Percentiles rank a stretch among this genome's conserved stretches.
These are phyloP conservation scores for Trichacis sp. DNA, from an alignment of 2,888 invertebrate species.

Conservation along the genomic window DNA sequence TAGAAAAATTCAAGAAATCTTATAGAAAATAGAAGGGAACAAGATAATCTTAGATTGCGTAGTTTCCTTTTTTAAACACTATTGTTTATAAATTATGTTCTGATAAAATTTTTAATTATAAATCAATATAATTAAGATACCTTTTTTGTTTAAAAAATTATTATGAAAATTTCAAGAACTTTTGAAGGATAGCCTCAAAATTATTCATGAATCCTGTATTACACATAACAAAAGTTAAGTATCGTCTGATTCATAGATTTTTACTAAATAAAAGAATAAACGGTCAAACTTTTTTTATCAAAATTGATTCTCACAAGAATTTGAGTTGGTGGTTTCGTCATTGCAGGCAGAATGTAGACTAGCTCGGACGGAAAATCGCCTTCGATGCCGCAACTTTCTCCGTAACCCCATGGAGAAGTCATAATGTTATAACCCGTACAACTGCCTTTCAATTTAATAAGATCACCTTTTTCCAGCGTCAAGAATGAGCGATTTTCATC, in stretches of 20 bases:
- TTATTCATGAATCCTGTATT: too few relatives aligned
- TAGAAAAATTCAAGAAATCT: too few relatives aligned
- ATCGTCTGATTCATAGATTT: too few relatives aligned
- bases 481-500: conserved; percentile 74
- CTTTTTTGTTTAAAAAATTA: not conserved
- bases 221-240: too few relatives aligned
- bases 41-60: too few relatives aligned
- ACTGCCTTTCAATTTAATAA: conserved; percentile 83
- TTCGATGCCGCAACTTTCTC: conserved; percentile 77
- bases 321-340: conserved; percentile 77
- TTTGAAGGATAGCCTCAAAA: too few relatives aligned
- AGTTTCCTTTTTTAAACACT: too few relatives aligned
- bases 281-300: not conserved
- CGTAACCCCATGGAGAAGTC: conserved; percentile 80
- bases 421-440: conserved; percentile 81
- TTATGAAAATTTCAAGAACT: not conserved
- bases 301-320: conserved; percentile 35
- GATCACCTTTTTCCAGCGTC: conserved; percentile 80
- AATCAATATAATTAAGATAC: not conserved
- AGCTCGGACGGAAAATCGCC: conserved; percentile 90
- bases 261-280: too few relatives aligned
- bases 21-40: too few relatives aligned
- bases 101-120: too few relatives aligned
- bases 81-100: too few relatives aligned
- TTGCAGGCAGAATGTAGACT: conserved; percentile 87